These are phyloP conservation scores for Drosophila saltans DNA, from an alignment of 1,140 invertebrate genomes.

Conservation along the genomic window DNA sequence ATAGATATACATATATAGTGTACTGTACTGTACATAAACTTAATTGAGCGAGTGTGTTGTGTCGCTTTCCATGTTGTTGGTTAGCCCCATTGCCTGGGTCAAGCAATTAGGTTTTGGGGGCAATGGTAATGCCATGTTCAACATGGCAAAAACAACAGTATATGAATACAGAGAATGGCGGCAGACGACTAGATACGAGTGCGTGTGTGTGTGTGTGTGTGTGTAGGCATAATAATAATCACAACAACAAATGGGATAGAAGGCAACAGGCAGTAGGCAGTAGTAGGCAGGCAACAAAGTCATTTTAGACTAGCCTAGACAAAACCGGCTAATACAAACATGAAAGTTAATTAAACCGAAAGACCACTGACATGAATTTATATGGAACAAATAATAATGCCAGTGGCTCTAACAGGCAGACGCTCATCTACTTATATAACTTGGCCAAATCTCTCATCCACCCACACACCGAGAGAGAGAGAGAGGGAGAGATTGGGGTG, in stretches of 20 bases:
- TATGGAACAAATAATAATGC: slow-evolving; percentile 78
- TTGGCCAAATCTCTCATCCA: slow-evolving; percentile 17
- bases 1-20: no score
- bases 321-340: slow-evolving; percentile 72
- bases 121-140: slow-evolving; percentile 17
- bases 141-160: slow-evolving; percentile 25
- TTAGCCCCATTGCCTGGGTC: slow-evolving; percentile 20
- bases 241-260: slow-evolving; percentile 12
- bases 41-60: slow-evolving; percentile 58
- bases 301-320: slow-evolving; percentile 53
- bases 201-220: slow-evolving; percentile 43
- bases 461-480: not conserved
- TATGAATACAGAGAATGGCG: slow-evolving; percentile 32
- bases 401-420: slow-evolving; percentile 32
- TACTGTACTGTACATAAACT: slow-evolving; percentile 3
- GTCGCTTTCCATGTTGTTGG: slow-evolving; percentile 36
- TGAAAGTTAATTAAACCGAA: slow-evolving; percentile 81
- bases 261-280: slow-evolving; percentile 13
- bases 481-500: not conserved
- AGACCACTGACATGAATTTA: slow-evolving; percentile 79
- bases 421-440: slow-evolving; percentile 11
- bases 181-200: slow-evolving; percentile 10
- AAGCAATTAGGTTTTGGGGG: slow-evolving; percentile 68
- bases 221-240: slow-evolving; percentile 58
- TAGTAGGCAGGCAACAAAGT: slow-evolving; percentile 19